Percentiles rank a stretch among this genome's conserved stretches.
These are phyloP conservation scores for Syngnathus floridae DNA, from an alignment of 2,113 vertebrate genomes.

Conservation along the genomic window DNA sequence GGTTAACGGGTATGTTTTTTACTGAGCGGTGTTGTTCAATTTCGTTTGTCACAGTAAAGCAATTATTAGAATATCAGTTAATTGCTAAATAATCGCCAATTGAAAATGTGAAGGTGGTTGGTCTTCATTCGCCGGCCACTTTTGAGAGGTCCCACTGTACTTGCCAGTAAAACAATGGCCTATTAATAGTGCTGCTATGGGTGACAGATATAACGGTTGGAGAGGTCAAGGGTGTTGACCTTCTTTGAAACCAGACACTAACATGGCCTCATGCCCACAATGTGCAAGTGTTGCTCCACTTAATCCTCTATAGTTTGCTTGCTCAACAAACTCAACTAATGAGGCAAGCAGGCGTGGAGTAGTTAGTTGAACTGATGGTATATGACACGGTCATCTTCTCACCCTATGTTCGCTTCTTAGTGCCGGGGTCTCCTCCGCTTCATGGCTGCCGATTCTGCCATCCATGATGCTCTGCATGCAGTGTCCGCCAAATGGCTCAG, in stretches of 20 bases:
- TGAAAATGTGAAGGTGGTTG: not conserved
- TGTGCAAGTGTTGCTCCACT: slow-evolving; percentile 39
- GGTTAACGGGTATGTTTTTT: slow-evolving; percentile 17
- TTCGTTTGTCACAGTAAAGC: not conserved
- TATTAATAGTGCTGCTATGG: slow-evolving; percentile 59
- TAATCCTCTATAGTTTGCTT: slow-evolving; percentile 19
- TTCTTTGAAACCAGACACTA: slow-evolving; percentile 47
- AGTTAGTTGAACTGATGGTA: not conserved
- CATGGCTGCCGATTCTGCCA: slow-evolving; percentile 42
- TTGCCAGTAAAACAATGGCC: slow-evolving; percentile 62
- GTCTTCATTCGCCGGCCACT: not conserved
- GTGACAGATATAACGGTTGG: slow-evolving; percentile 50
- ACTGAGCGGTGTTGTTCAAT: not conserved
- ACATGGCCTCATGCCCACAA: slow-evolving; percentile 40
- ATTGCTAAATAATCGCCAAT: not conserved
- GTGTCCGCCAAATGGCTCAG: slow-evolving; percentile 76
- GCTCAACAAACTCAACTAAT: not conserved
- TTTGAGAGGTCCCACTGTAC: slow-evolving; percentile 9
- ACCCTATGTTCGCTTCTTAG: slow-evolving; percentile 69
- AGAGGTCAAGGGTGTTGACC: slow-evolving; percentile 60
- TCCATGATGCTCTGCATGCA: slow-evolving; percentile 68
- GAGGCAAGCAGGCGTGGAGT: not conserved
- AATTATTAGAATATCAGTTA: not conserved
- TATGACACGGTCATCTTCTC: slow-evolving; percentile 43
- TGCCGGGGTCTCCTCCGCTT: slow-evolving; percentile 37